These are phyloP conservation scores for Cyrtorhinus lividipennis DNA, from an alignment of 1,140 invertebrate species.

Conservation along the genomic window DNA sequence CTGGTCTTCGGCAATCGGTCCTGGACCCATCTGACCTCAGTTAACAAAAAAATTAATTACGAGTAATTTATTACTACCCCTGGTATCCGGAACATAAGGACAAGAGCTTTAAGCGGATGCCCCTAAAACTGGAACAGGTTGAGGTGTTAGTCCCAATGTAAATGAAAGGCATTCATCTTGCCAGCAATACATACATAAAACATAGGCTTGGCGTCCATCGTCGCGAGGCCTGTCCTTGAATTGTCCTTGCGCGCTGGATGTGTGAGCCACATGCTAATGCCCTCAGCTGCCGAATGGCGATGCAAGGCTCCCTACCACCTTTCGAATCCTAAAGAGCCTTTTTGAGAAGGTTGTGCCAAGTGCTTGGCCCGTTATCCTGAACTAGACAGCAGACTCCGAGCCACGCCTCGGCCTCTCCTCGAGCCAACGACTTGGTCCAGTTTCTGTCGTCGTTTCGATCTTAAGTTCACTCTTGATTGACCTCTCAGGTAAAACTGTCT, in stretches of 20 bases:
- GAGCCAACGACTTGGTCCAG: not conserved
- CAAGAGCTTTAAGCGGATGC: too few species aligned
- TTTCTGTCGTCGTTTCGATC: not conserved
- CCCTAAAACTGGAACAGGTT: too few species aligned
- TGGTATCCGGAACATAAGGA: too few species aligned
- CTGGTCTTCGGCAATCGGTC: too few species aligned
- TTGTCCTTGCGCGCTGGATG: conserved; percentile 1
- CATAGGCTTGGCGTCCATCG: too few species aligned
- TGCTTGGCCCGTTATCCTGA: not conserved
- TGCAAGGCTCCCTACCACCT: not conserved
- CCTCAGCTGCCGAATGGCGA: not conserved
- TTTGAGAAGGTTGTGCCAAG: not conserved
- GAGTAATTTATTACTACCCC: too few species aligned
- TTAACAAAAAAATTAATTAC: too few species aligned
- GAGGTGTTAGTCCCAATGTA: too few species aligned
- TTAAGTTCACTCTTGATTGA: not conserved
- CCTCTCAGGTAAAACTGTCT: not conserved
- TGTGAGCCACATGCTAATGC: conserved; percentile 2
- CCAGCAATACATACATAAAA: too few species aligned
- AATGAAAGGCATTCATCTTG: too few species aligned
- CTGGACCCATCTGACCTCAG: too few species aligned
- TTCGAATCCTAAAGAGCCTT: not conserved
- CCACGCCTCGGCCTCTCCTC: not conserved
- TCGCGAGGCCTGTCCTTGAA: not conserved
- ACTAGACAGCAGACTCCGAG: not conserved